Conservation (phyloP, 2,797 vertebrate genomes). For the Spea hammondii region DNA sequence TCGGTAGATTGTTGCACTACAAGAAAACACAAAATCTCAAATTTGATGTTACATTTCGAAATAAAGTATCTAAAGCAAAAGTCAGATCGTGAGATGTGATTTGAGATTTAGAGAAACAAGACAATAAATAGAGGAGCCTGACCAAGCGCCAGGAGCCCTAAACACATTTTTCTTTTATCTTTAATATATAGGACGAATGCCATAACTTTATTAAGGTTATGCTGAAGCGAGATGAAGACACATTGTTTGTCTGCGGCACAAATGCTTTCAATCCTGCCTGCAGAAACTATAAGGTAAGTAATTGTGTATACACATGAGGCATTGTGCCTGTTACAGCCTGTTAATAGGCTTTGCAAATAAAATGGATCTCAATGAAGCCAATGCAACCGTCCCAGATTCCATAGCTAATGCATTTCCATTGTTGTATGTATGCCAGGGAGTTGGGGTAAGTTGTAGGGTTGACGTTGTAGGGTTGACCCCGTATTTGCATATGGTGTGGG, state of each 20-base stretch:
- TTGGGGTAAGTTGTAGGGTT: no score
- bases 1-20: no score
- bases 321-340: no score
- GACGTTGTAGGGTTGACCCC: no score
- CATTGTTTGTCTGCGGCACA: slow-evolving; percentile 94
- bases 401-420: no score
- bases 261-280: slow-evolving; percentile 97
- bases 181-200: slow-evolving; percentile 86
- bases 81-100: neutral
- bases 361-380: no score
- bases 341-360: no score
- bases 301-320: neutral
- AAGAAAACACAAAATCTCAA: no score
- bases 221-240: slow-evolving; percentile 89
- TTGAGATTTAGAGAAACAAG: neutral
- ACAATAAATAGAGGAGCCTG: neutral
- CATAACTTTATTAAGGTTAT: slow-evolving; percentile 99
- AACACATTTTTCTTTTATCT: slow-evolving; percentile 47
- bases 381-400: no score
- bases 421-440: no score
- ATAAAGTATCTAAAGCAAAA: neutral
- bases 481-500: no score
- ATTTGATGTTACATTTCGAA: neutral
- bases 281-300: slow-evolving; percentile 88
- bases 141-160: neutral